phyloP scores from a whole-genome alignment of 2,797 vertebrate species.

The Crypturellus tataupa region DNA sequence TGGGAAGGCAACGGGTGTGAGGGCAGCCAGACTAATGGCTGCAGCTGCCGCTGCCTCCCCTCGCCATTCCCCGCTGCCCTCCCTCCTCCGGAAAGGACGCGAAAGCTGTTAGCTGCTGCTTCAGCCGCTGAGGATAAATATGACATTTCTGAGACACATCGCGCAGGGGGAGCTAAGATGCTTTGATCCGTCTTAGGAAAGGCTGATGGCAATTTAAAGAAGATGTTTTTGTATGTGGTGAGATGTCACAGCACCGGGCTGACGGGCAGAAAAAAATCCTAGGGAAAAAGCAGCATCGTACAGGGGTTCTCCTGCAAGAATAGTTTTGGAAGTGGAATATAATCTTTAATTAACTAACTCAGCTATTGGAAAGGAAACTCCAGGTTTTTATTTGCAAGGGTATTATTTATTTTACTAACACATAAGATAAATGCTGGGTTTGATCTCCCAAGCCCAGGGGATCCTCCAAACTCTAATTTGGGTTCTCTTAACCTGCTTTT shows the following conservation, averaged over 20 bases:
- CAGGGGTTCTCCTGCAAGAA: not conserved
- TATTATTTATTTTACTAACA: not conserved
- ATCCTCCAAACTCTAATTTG: not conserved
- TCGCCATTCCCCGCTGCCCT: not conserved
- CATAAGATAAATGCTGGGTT: not conserved
- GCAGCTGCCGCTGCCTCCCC: not conserved
- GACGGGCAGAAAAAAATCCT: not conserved
- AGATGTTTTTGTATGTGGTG: not conserved
- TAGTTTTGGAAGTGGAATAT: not conserved
- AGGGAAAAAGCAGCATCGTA: not conserved
- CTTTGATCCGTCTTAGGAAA: not conserved
- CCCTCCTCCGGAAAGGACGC: not conserved
- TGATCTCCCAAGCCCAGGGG: not conserved
- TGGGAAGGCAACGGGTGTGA: not conserved
- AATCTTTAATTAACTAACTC: not conserved
- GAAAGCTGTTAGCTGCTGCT: not conserved
- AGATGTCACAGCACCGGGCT: not conserved
- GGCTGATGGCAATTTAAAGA: conserved; percentile 39
- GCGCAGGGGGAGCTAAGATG: not conserved
- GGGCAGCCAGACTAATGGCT: not conserved
- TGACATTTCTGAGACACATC: conserved; percentile 3
- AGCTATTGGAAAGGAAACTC: not conserved
- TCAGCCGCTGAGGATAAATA: conserved; percentile 12
- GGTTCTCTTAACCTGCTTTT: no score
- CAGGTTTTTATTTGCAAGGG: not conserved